A percentile compares a stretch with the other conserved stretches of the same genome.
Evolutionary conservation across 2,888 invertebrate genomes (phyloP).

Genomic region (Epistrophella euchroma): DNA sequence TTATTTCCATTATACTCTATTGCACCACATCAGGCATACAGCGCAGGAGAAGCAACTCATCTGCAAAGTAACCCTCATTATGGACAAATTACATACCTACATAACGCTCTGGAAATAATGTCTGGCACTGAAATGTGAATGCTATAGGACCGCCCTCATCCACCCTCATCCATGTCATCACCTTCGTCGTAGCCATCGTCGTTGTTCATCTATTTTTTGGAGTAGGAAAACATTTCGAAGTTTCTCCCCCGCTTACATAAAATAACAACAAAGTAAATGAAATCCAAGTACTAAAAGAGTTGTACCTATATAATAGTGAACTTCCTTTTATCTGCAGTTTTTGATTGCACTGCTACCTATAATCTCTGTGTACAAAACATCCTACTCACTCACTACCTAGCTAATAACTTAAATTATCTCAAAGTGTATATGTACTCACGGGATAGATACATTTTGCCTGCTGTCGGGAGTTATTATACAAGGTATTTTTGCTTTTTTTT

Average conservation of each 20-base stretch:
- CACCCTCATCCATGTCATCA: constrained; percentile 2
- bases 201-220: neutral
- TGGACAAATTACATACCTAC: constrained; percentile 51
- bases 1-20: constrained; percentile 22
- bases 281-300: constrained; percentile 23
- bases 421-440: neutral
- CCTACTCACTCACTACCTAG: neutral
- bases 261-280: constrained; percentile 33
- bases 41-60: constrained; percentile 21
- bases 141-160: constrained; percentile 11
- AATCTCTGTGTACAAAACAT: neutral
- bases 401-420: constrained; percentile 31
- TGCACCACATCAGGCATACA: neutral
- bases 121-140: constrained; percentile 17
- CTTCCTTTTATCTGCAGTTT: neutral
- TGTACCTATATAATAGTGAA: neutral
- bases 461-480: constrained; percentile 16
- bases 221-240: constrained; percentile 11
- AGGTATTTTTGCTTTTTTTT: constrained; percentile 17
- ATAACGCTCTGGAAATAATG: constrained; percentile 42
- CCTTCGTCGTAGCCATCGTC: neutral
- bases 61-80: constrained; percentile 39
- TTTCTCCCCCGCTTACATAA: constrained; percentile 22
- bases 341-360: constrained; percentile 6
- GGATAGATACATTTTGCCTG: constrained; percentile 37